A percentile compares a stretch with the other conserved stretches of the same genome.
phyloP scores from a whole-genome alignment of 2,888 invertebrate species.

The Coleophora deauratella region DNA sequence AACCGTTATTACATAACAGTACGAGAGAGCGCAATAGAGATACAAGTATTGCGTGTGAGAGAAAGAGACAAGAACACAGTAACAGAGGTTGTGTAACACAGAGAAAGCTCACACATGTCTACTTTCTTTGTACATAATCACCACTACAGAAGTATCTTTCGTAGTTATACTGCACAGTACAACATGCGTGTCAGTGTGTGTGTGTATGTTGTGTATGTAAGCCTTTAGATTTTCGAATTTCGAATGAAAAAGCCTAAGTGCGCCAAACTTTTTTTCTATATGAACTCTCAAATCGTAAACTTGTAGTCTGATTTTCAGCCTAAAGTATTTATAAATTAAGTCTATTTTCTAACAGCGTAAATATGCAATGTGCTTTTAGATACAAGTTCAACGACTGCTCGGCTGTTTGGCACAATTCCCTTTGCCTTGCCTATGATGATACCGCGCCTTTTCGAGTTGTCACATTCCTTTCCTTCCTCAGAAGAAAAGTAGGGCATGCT shows the following conservation, averaged over 20 bases:
- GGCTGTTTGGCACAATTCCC: slow-evolving; percentile 57
- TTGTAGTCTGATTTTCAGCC: slow-evolving; percentile 34
- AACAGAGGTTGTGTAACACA: slow-evolving; percentile 65
- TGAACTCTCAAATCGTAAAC: slow-evolving; percentile 34
- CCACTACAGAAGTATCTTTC: slow-evolving; percentile 17
- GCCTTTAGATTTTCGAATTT: slow-evolving; percentile 54
- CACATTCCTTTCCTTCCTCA: too few species aligned
- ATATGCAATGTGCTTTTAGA: slow-evolving; percentile 46
- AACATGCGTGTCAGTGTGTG: slow-evolving; percentile 12
- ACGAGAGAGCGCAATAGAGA: slow-evolving; percentile 36
- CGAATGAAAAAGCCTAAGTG: slow-evolving; percentile 56
- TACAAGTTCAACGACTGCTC: slow-evolving; percentile 65
- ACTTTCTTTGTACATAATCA: slow-evolving; percentile 58
- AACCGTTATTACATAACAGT: slow-evolving; percentile 73
- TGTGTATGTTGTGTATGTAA: slow-evolving; percentile 39
- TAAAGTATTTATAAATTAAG: slow-evolving; percentile 22
- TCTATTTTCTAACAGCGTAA: slow-evolving; percentile 26
- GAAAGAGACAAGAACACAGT: slow-evolving; percentile 41
- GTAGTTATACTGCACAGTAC: too few species aligned
- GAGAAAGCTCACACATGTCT: slow-evolving; percentile 58
- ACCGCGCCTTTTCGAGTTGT: slow-evolving; percentile 13
- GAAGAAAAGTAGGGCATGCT: too few species aligned
- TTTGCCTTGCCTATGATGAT: slow-evolving; percentile 26
- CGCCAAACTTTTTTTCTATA: slow-evolving; percentile 43
- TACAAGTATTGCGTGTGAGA: slow-evolving; percentile 23